Conservation (phyloP, 35 echinoderm and acorn worm genomes). For the Stichopus chloronotus region DNA sequence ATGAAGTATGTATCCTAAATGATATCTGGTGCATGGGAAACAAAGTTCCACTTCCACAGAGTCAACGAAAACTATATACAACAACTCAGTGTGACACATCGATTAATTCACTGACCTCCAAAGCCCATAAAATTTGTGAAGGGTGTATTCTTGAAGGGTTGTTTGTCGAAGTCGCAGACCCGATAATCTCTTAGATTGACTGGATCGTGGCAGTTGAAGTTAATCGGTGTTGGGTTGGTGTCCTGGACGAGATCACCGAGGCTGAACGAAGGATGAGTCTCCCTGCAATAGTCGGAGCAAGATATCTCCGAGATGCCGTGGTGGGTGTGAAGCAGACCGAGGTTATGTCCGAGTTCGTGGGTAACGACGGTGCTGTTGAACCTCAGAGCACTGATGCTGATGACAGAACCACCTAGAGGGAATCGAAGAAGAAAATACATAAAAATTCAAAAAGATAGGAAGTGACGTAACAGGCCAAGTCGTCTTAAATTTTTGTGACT, state of each 20-base stretch:
- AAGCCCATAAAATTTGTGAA: conserved; percentile 95
- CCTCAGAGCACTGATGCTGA: conserved; percentile 54
- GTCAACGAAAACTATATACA: too few species aligned
- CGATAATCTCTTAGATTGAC: conserved; percentile 36
- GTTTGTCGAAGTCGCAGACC: conserved; percentile 58
- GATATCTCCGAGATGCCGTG: conserved; percentile 72
- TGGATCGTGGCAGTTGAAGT: conserved; percentile 72
- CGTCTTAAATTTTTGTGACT: too few species aligned
- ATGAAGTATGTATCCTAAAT: too few species aligned
- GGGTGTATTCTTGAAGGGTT: conserved; percentile 67
- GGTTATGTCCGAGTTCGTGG: conserved; percentile 91
- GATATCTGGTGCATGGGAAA: too few species aligned
- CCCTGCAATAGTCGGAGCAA: conserved; percentile 77
- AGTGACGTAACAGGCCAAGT: neutral
- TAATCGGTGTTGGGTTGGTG: conserved; percentile 88
- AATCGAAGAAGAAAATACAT: neutral
- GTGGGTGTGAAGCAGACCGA: conserved; percentile 88
- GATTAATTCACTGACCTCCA: conserved; percentile 59
- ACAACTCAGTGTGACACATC: neutral
- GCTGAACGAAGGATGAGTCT: conserved; percentile 64
- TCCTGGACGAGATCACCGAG: conserved; percentile 91
- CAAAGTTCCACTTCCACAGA: too few species aligned
- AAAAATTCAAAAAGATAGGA: neutral
- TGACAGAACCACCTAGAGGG: conserved; percentile 73
- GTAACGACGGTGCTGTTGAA: conserved; percentile 58